Conservation (phyloP, 1,140 invertebrate genomes). For the Microplitis mediator region DNA sequence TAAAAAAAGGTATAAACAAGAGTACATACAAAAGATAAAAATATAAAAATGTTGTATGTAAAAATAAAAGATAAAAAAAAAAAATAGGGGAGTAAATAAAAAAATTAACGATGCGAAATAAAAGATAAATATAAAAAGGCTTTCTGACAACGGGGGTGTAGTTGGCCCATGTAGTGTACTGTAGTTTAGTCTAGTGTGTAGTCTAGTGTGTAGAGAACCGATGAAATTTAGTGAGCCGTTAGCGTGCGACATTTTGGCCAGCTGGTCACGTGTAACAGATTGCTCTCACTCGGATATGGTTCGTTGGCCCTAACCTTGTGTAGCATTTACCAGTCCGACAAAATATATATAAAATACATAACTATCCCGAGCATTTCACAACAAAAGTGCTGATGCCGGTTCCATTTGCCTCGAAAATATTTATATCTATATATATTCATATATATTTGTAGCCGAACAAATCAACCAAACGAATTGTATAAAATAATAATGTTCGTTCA, state of each 20-base stretch:
- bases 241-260: slow-evolving; percentile 43
- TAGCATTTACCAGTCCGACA: slow-evolving; percentile 15
- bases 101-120: slow-evolving; percentile 28
- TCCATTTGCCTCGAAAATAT: no score
- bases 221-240: slow-evolving; percentile 50
- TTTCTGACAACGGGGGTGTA: background rate
- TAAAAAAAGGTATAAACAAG: background rate
- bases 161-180: no score
- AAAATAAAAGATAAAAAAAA: slow-evolving; percentile 25
- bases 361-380: no score
- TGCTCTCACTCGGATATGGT: slow-evolving; percentile 27
- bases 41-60: background rate
- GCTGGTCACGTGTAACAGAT: slow-evolving; percentile 43
- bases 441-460: background rate
- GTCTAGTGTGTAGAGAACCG: slow-evolving; percentile 15
- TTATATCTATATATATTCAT: background rate
- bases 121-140: slow-evolving; percentile 33
- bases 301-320: slow-evolving; percentile 25
- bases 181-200: background rate
- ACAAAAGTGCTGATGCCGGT: no score
- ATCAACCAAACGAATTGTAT: background rate
- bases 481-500: slow-evolving; percentile 13
- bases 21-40: background rate
- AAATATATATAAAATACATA: background rate
- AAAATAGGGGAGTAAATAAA: slow-evolving; percentile 28